A percentile compares a stretch with the other conserved stretches of the same genome.
These are phyloP conservation scores for Cyanoderma ruficeps DNA, from an alignment of 2,113 vertebrate genomes.

Conservation along the genomic window DNA sequence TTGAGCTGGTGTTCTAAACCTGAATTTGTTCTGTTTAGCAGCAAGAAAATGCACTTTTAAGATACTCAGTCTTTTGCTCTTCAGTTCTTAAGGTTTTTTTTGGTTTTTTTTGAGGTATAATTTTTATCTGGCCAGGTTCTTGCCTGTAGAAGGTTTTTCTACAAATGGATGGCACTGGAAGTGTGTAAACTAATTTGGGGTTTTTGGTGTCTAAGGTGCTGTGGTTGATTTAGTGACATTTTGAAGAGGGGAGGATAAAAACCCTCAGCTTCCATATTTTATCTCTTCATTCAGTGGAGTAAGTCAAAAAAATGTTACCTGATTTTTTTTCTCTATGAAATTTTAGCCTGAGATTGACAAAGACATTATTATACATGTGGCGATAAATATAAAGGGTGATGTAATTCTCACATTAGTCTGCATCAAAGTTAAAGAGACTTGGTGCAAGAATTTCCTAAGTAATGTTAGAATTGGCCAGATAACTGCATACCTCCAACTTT, in stretches of 20 bases:
- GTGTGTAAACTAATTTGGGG: not conserved
- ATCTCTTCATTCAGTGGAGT: not conserved
- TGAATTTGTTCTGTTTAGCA: not conserved
- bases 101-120: not conserved
- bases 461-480: not conserved
- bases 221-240: not conserved
- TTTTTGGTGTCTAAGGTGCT: not conserved
- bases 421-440: not conserved
- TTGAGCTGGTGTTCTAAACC: not conserved
- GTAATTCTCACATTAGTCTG: not conserved
- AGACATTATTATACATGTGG: not conserved
- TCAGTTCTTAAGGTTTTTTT: not conserved
- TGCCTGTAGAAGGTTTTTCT: not conserved
- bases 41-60: not conserved
- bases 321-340: not conserved
- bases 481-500: accelerated
- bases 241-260: accelerated
- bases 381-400: not conserved
- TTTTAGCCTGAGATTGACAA: not conserved
- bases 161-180: not conserved
- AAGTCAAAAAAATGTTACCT: not conserved
- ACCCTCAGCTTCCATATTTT: not conserved
- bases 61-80: not conserved
- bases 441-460: not conserved
- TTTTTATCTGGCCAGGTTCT: not conserved